Percentiles rank a stretch among this genome's conserved stretches.
These are phyloP conservation scores for Eulemur rubriventer DNA, from an alignment of 2,797 vertebrate genomes.

Conservation along the genomic window DNA sequence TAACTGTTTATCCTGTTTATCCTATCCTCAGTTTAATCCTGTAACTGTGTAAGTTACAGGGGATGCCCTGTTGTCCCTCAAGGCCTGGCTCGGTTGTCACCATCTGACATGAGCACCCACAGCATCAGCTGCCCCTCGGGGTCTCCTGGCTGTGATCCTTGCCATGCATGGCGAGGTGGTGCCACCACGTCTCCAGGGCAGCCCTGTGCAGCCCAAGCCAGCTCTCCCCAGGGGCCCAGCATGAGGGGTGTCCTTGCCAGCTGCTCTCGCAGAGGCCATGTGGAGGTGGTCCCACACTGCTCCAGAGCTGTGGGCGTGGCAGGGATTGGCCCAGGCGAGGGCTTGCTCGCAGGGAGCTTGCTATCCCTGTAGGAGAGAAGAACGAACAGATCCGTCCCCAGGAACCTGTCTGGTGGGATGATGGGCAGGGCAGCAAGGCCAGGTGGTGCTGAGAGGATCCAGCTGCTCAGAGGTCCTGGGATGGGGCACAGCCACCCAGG, in stretches of 20 bases:
- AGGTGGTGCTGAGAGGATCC: neutral
- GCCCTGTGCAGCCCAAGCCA: neutral
- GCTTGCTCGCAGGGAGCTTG: neutral
- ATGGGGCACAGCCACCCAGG: neutral
- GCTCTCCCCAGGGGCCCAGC: neutral
- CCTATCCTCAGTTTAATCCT: neutral
- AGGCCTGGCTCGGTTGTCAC: neutral
- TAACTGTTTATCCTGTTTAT: neutral
- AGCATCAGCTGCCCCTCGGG: neutral
- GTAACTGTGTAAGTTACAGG: neutral
- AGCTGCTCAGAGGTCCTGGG: neutral
- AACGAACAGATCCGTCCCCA: neutral
- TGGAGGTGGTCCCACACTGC: neutral
- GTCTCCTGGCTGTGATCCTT: neutral
- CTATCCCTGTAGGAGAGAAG: neutral
- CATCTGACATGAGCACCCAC: neutral
- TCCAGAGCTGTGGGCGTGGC: neutral
- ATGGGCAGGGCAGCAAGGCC: neutral
- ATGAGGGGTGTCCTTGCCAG: neutral
- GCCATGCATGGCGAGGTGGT: accelerated
- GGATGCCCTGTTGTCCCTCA: neutral
- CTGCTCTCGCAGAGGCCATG: neutral
- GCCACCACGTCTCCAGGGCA: neutral
- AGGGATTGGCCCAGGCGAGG: neutral
- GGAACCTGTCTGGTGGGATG: neutral